phyloP scores from a whole-genome alignment of 2,888 invertebrate species.

The Mythimna loreyi region DNA sequence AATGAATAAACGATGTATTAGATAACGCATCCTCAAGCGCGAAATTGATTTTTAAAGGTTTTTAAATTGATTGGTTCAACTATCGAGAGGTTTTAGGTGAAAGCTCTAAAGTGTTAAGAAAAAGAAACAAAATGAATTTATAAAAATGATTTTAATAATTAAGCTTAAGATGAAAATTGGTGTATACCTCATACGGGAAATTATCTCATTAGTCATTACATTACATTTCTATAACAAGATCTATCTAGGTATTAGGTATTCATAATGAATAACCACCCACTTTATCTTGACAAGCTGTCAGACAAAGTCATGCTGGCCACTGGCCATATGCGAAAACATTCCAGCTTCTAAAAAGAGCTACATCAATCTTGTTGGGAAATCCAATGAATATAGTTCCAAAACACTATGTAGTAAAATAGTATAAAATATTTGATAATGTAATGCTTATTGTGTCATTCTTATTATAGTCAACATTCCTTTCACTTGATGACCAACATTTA shows the following conservation, averaged over 20 bases:
- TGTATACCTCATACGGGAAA: too few species aligned
- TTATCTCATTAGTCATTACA: neutral
- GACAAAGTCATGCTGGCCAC: neutral
- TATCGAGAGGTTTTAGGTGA: neutral
- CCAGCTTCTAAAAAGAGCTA: neutral
- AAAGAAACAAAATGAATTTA: neutral
- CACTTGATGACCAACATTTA: slow-evolving; percentile 39
- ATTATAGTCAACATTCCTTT: slow-evolving; percentile 38
- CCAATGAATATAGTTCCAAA: neutral
- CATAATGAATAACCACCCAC: neutral
- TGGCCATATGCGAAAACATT: neutral
- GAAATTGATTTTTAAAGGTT: slow-evolving; percentile 14
- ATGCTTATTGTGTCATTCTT: slow-evolving; percentile 26
- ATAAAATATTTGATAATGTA: slow-evolving; percentile 11
- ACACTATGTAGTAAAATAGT: slow-evolving; percentile 1
- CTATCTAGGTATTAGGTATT: neutral
- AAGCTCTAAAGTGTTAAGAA: neutral
- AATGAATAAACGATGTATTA: neutral
- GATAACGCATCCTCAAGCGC: neutral
- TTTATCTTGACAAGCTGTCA: neutral
- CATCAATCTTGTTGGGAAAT: neutral
- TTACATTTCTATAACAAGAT: neutral
- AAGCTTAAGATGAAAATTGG: neutral
- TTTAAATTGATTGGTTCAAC: slow-evolving; percentile 29
- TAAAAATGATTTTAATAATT: too few species aligned